phyloP scores from a whole-genome alignment of 2,797 vertebrate species.

The Rhinoraja longicauda region DNA sequence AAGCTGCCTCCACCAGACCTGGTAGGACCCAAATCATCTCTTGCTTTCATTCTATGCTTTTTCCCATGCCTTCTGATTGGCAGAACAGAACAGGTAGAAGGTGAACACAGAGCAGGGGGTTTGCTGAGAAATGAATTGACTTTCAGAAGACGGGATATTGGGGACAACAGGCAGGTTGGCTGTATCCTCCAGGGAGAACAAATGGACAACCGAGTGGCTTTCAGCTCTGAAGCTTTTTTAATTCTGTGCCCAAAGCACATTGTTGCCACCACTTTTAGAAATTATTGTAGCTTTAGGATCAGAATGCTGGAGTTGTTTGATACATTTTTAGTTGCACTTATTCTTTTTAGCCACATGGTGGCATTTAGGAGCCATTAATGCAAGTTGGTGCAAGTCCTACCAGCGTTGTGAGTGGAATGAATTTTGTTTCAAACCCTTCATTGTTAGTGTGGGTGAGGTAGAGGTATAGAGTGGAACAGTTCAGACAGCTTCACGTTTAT shows the following conservation, averaged over 20 bases:
- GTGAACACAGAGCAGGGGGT: no score
- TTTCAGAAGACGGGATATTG: not conserved
- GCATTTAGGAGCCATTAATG: not conserved
- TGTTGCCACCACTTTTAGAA: not conserved
- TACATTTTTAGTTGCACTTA: not conserved
- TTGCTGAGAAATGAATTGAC: not conserved
- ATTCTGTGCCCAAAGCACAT: not conserved
- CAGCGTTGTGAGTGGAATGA: not conserved
- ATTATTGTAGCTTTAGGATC: not conserved
- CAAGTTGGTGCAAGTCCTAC: not conserved
- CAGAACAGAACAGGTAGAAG: not conserved
- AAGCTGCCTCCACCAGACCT: constrained; percentile 91
- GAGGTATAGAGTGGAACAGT: not conserved
- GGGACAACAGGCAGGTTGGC: not conserved
- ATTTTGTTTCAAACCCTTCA: not conserved
- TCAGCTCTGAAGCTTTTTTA: not conserved
- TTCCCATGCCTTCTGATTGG: not conserved
- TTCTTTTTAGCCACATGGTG: not conserved
- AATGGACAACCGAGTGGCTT: not conserved
- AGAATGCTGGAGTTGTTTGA: not conserved
- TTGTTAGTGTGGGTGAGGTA: not conserved
- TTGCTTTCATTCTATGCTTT: not conserved
- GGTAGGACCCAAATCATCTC: constrained; percentile 56
- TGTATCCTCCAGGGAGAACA: not conserved
- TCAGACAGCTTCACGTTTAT: not conserved